phyloP scores from a whole-genome alignment of 2,113 vertebrate species.

The Hiodon alosoides region DNA sequence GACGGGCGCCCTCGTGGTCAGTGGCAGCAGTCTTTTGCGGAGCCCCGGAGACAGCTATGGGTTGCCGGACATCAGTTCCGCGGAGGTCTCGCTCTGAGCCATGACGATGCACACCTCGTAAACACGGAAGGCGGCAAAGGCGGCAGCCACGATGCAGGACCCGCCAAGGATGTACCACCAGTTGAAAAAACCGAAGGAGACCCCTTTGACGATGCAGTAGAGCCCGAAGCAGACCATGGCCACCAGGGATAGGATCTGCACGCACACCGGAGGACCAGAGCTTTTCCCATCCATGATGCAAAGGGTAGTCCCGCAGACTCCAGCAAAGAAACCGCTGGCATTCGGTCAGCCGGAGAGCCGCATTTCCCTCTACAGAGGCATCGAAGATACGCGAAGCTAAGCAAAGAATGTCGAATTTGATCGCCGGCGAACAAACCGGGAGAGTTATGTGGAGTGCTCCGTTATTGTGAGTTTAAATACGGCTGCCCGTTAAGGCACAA shows the following conservation, averaged over 20 bases:
- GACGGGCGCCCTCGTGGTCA: neutral
- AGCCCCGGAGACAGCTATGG: neutral
- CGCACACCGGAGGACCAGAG: constrained; percentile 41
- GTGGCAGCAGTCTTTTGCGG: neutral
- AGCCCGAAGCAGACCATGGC: constrained; percentile 45
- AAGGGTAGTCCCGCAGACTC: neutral
- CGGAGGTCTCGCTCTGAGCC: constrained; percentile 31
- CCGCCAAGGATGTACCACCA: constrained; percentile 55
- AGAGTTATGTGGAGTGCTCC: neutral
- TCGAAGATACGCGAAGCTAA: neutral
- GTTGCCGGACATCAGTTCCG: constrained; percentile 8
- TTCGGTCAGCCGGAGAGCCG: neutral
- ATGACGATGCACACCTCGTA: constrained; percentile 47
- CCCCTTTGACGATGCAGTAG: constrained; percentile 50
- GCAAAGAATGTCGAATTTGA: neutral
- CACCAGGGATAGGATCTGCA: constrained; percentile 48
- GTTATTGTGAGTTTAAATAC: constrained; percentile 3
- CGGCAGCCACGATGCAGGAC: constrained; percentile 41
- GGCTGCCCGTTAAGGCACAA: neutral
- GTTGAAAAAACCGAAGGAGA: constrained; percentile 49
- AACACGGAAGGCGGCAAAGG: constrained; percentile 49
- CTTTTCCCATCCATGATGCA: constrained; percentile 36
- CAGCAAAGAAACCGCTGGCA: neutral
- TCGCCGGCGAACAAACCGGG: neutral
- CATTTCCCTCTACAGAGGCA: neutral